Base-by-base conservation (phyloP, 2,888 invertebrate species). In the Erannis defoliaria region DNA sequence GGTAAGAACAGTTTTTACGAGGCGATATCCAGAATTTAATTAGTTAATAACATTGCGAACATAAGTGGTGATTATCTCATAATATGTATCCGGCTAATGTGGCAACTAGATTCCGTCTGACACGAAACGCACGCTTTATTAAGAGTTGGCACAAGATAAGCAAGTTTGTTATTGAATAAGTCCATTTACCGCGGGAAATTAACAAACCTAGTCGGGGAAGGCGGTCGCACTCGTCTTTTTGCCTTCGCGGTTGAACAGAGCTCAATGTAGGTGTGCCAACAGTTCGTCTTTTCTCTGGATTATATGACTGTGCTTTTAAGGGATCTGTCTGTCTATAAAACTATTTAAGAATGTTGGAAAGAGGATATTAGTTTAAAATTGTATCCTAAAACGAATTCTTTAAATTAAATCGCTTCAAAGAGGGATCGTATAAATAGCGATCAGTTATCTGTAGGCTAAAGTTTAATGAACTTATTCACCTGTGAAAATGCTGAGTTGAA, bases 101-200 rank as follows among this genome's bases (percentile, higher is more conserved):
- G 31, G 46, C 50, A 56, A 60, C 48, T 43, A 51, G 35, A 60
- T 60, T 57, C 46, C 59, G 18, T 51, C 42, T 58, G 45, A 59
- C 18, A 18, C 48, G 62, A 66, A 63, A 62, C 51, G 49, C 71
- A 73, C 68, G 76, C 76, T 81, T 85, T 78, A 86, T 87, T 85
- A 86, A 83, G 86, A 85, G 71, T 84, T 79, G 68, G 61, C 66
- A 46, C 59, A 70, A 78, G 80, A 82, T 77, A 77, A 77, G 70
- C 76, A 76, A 82, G 76, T 76, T 76, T 74, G 78, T 85, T 82
- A 82, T 82, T 84, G 73, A 82, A 84, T 84, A 78, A 76, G 80
- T 78, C 69, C 70, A 76, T 76, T 80, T 75, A 70, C 77, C 46
- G 62, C 65, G 70, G 66, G 68, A 72, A 76, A 75, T 75, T 68